Evolutionary conservation across 2,113 vertebrate species (phyloP), one percentile per base, ranked within the genome.

Genomic region (Speoplatyrhinus poulsoni): DNA sequence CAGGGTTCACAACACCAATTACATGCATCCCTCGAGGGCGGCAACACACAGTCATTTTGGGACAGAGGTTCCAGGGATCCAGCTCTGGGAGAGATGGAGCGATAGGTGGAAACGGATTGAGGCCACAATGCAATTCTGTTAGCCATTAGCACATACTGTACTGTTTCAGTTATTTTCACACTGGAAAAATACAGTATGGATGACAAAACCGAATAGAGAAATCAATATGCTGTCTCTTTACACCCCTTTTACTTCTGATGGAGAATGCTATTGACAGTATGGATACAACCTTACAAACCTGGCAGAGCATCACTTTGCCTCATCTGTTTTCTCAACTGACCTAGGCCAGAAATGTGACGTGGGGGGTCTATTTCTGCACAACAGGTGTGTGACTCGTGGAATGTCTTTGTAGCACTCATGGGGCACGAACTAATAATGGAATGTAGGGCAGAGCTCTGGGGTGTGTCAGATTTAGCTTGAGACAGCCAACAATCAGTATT

Each of bases 381-480:
- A 74, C 75, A 74, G 71, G 64, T 68, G 54, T n/a, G 41, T 46
- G 3, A 50, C 10, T 15, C 5, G 15, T 17, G 33, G 59, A 74
- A 56, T 49, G 7, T n/a, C 36, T n/a, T 26, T 48, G 65, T 47
- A 13, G 19, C 32, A 0, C 36, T 46, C 61, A 49, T 48, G 71
- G 71, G 71, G 81, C 52, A 1, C 41, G 74, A 66, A 74, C 70
- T 32, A 76, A 79, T 76, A 69, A 70, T 6, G 60, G 73, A 82
- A 90, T 78, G 47, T 85, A 62, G 85, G 84, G 73, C 84, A 85
- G 57, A 73, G 50, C 86, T 88, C 87, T 19, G 69, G 87, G 81
- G 85, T 74, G 75, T 46, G 75, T 79, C 83, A 56, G 53, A 83
- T 85, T 85, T 88, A 89, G 83, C 62, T 48, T 11, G 58, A 76